Evolutionary conservation across 64 coral and sea anemone species (phyloP), one percentile per base, ranked within the genome.

Genomic region (Montipora cactus): DNA sequence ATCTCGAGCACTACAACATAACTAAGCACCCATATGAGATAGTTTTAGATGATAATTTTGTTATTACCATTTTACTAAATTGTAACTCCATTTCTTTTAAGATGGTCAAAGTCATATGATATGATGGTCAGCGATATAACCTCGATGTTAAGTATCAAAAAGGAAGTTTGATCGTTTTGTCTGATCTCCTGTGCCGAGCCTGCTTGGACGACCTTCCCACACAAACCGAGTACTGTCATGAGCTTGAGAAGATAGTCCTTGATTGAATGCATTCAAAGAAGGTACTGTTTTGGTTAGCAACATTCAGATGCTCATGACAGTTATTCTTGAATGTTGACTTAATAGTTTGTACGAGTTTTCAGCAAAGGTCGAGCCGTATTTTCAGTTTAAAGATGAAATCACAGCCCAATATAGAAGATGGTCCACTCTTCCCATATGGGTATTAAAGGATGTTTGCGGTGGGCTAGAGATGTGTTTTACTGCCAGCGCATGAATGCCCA

Each of bases 281-380:
- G 28, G 28, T 37, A 1, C 28, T 37, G 28, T 37, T 37, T 37
- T 15, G 49, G 67, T 73, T 74, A 20, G 12, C 16, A 72, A 47
- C 84, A 49, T 89, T 77, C 87, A 89, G 74, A 77, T 89, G 49
- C 74, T 59, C 7, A 76, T 77, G 50, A 25, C 74, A 47, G 59
- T 55, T 5, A 53, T 89, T 74, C 49, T 59, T 58, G 72, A 89
- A 89, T 71, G 52, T 58, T 77, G 72, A 74, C 74, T 52, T 77
- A 64, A 47, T 67, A 89, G 20, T 59, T 23, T 50, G 46, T 51
- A 55, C 47, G 74, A 64, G 62, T 51, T 89, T 89, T 74, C 87
- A 77, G 50, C 59, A 49, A 25, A 89, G 74, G 48, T 89, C 74
- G 61, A 76, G n/a, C 44, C 87, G 49, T 59, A 77, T 45, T 89